Base-by-base conservation (phyloP, 2,888 invertebrate species). In the Shargacucullia verbasci region DNA sequence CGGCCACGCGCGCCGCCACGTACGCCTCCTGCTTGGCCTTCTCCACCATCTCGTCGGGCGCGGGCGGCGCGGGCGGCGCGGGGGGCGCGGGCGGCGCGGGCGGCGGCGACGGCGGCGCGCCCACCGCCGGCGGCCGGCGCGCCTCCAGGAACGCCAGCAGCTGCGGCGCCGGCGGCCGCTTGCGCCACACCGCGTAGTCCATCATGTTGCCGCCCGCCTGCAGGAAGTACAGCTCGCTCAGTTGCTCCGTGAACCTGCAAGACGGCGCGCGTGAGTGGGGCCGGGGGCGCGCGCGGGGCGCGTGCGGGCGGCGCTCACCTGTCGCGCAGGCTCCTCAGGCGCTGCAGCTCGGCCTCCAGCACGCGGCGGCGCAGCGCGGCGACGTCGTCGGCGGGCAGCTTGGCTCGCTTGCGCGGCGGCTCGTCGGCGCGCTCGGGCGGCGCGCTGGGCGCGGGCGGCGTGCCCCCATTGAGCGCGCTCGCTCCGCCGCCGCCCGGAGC, bases 1-100 rank as follows among this genome's bases (percentile, higher is more conserved):
- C 99, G 25, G 96, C 95, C 83, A 99, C 97, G 86, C 99, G 95
- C 83, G 98, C 97, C 95, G 99, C 97, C 65, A 99, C 98, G 89
- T 97, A 97, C 31, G 99, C 99, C 94, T 99, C 99, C 95, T 97
- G 89, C 69, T 84, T 83, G 39, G 92, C 92, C 79, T 89, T 89
- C 82, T 90, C 90, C 59, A 90, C 88, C 89, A 89, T 84, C 82
- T 91, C 91, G 76, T 88, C 89, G 9, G 83, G 82, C 41, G 82
- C 73, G 39, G 95, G 94, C 11, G 96, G 94, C 11, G 95, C 95
- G 25, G 78, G 47, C n/a, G 72, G 37, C 9, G 80, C 49, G 10
- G 62, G 52, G 14, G 68, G 53, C 10, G 59, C 58, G 31, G 71
- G 70, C 95, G 94, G 66, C 94, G 11, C 20, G 73, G 96, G 90